Percentiles rank a stretch among this genome's conserved stretches.
Evolutionary conservation across 2,888 invertebrate genomes (phyloP).

Genomic region (Meiosimyza decipiens): DNA sequence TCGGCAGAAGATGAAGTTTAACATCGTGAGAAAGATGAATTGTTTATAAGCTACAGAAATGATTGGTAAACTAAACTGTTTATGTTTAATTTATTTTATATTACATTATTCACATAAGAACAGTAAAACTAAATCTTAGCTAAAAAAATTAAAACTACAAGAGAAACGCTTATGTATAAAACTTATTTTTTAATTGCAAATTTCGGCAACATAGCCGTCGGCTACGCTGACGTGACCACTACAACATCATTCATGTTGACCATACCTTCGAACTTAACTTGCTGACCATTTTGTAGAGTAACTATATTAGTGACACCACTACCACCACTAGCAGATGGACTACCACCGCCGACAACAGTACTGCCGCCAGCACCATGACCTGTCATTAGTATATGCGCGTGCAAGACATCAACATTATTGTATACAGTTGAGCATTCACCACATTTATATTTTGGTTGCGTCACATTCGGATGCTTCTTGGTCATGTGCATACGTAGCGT

Average conservation of each 20-base stretch:
- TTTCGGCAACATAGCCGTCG: too few relatives aligned
- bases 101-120: constrained; percentile 1
- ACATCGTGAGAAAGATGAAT: too few relatives aligned
- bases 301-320: not conserved
- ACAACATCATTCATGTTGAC: constrained; percentile 24
- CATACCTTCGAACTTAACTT: constrained; percentile 26
- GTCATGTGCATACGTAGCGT: constrained; percentile 63
- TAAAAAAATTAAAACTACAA: constrained; percentile 11
- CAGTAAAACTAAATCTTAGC: constrained; percentile 14
- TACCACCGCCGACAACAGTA: not conserved
- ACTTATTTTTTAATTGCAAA: constrained; percentile 6
- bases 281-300: constrained; percentile 20
- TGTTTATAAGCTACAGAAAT: too few relatives aligned
- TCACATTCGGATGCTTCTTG: constrained; percentile 60
- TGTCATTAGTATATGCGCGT: constrained; percentile 66
- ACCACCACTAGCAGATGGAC: constrained; percentile 23
- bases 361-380: constrained; percentile 51
- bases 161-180: not conserved
- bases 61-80: too few relatives aligned
- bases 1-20: too few relatives aligned
- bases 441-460: constrained; percentile 67
- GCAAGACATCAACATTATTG: constrained; percentile 71
- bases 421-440: constrained; percentile 71
- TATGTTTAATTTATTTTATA: constrained; percentile 10
- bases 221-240: constrained; percentile 20